phyloP scores from a whole-genome alignment of 2,888 invertebrate species.

The Rhagophthalmus giganteus region DNA sequence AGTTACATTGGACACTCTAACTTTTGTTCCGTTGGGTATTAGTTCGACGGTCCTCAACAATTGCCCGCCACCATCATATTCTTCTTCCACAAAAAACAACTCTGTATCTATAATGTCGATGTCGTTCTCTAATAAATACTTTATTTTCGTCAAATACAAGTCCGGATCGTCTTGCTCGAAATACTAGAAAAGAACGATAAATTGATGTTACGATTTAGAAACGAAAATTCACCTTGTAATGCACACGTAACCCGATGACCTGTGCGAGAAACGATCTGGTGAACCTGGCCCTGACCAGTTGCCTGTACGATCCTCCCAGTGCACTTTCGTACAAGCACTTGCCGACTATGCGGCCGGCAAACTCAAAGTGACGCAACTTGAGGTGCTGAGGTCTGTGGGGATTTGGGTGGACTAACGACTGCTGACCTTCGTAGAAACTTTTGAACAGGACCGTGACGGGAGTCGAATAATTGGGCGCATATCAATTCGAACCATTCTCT shows the following conservation, averaged over 20 bases:
- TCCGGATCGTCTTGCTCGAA: slow-evolving; percentile 97
- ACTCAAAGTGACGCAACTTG: slow-evolving; percentile 88
- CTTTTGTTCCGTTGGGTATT: slow-evolving; percentile 78
- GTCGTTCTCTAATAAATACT: slow-evolving; percentile 89
- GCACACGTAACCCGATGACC: slow-evolving; percentile 88
- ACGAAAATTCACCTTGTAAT: slow-evolving; percentile 90
- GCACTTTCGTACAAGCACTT: slow-evolving; percentile 95
- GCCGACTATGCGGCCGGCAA: slow-evolving; percentile 91
- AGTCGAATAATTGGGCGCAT: slow-evolving; percentile 85
- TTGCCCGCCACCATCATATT: slow-evolving; percentile 78
- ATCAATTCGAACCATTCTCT: slow-evolving; percentile 94
- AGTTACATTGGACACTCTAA: slow-evolving; percentile 72
- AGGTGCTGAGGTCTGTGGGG: slow-evolving; percentile 73
- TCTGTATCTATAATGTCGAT: slow-evolving; percentile 80
- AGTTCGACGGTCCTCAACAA: slow-evolving; percentile 79
- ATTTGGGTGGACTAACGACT: slow-evolving; percentile 90
- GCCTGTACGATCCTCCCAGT: slow-evolving; percentile 84
- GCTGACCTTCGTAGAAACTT: slow-evolving; percentile 82
- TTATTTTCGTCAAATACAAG: slow-evolving; percentile 88
- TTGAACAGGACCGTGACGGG: slow-evolving; percentile 80
- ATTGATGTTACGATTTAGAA: too few species aligned
- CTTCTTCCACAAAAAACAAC: slow-evolving; percentile 86
- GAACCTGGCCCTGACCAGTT: slow-evolving; percentile 87
- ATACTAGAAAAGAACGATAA: slow-evolving; percentile 70
- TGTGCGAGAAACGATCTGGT: slow-evolving; percentile 92